Evolutionary conservation across 2,113 vertebrate genomes (phyloP).

Genomic region (Ancistrus triradiatus): DNA sequence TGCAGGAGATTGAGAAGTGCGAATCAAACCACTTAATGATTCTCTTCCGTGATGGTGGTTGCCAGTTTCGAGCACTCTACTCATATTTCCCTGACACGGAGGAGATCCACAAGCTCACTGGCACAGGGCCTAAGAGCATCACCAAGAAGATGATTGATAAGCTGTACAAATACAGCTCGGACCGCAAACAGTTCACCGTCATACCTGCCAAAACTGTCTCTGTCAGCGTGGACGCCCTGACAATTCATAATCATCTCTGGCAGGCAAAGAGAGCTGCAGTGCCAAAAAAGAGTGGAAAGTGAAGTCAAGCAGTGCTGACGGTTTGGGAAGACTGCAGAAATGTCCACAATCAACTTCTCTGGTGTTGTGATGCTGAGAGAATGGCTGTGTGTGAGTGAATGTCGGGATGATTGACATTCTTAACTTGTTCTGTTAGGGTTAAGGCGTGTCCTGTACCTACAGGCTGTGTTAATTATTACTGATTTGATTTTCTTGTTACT

Average conservation of each 20-base stretch:
- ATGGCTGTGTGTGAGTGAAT: constrained; percentile 23
- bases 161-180: constrained; percentile 86
- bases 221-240: constrained; percentile 83
- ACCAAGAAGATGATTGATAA: constrained; percentile 87
- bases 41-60: constrained; percentile 81
- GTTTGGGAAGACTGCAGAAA: constrained; percentile 36
- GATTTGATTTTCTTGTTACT: constrained; percentile 57
- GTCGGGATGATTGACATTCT: constrained; percentile 32
- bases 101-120: constrained; percentile 80
- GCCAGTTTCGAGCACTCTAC: constrained; percentile 83
- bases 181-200: constrained; percentile 83
- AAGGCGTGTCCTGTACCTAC: constrained; percentile 31
- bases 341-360: constrained; percentile 34
- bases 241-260: constrained; percentile 85
- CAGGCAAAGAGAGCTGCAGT: constrained; percentile 76
- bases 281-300: constrained; percentile 81
- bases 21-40: constrained; percentile 88
- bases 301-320: constrained; percentile 27
- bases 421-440: constrained; percentile 56
- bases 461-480: constrained; percentile 21
- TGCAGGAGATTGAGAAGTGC: constrained; percentile 80
- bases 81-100: constrained; percentile 80
- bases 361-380: constrained; percentile 14
- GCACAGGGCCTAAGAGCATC: constrained; percentile 80
- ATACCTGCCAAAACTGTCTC: constrained; percentile 90